Evolutionary conservation across 2,888 invertebrate genomes (phyloP).

Genomic region (Ectemnius cavifrons): DNA sequence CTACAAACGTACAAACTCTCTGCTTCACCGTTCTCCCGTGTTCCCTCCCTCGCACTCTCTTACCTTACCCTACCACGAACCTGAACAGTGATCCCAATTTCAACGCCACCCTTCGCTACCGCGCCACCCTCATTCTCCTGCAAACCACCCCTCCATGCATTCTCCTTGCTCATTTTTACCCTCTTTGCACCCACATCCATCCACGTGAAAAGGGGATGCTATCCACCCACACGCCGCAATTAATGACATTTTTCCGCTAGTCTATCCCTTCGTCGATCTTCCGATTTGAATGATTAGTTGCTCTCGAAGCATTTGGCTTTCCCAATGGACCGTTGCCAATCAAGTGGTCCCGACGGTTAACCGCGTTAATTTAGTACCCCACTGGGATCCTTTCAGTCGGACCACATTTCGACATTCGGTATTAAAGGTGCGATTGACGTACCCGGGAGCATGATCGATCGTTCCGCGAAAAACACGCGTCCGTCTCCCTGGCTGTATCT

Average conservation of each 20-base stretch:
- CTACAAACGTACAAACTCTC: constrained; percentile 19
- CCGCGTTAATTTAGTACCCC: constrained; percentile 56
- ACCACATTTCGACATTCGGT: constrained; percentile 16
- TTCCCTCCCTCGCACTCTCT: constrained; percentile 27
- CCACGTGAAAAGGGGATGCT: background rate
- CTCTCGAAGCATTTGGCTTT: background rate
- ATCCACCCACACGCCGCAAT: background rate
- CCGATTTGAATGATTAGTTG: background rate
- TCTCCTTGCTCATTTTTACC: background rate
- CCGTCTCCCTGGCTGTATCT: background rate
- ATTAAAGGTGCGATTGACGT: constrained; percentile 29
- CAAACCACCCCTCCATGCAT: background rate
- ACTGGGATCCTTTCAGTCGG: constrained; percentile 15
- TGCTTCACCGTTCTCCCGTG: constrained; percentile 30
- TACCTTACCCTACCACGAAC: constrained; percentile 29
- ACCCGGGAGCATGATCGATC: constrained; percentile 27
- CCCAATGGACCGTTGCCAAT: constrained; percentile 60
- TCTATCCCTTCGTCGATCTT: background rate
- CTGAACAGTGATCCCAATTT: constrained; percentile 12
- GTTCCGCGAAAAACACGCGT: background rate
- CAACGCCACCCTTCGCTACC: background rate
- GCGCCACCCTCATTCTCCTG: background rate
- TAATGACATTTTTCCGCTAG: too few relatives aligned
- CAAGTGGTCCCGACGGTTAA: constrained; percentile 44
- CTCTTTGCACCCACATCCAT: background rate